phyloP scores from a whole-genome alignment of 2,113 vertebrate genomes.

The Heptranchias perlo region DNA sequence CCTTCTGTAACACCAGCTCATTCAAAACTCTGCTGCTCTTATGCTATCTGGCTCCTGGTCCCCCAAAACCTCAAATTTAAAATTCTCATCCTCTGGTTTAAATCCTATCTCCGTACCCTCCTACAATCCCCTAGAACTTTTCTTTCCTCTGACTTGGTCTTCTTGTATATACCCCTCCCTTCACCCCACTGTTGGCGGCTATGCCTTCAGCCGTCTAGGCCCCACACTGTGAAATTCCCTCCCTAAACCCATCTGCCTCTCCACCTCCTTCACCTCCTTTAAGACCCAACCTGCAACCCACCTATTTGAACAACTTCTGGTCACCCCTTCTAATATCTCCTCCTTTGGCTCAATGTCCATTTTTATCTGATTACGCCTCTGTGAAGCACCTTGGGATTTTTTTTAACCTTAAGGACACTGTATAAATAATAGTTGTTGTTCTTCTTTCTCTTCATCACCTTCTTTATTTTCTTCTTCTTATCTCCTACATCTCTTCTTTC shows the following conservation, averaged over 20 bases:
- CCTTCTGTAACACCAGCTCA: not conserved
- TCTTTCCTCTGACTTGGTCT: not conserved
- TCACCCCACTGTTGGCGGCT: not conserved
- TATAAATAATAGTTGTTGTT: not conserved
- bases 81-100: not conserved
- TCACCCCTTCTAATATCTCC: not conserved
- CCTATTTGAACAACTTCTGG: not conserved
- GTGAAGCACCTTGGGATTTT: not conserved
- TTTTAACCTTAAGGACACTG: not conserved
- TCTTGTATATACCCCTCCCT: not conserved
- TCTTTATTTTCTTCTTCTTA: not conserved
- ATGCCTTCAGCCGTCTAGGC: not conserved
- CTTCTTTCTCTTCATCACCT: not conserved
- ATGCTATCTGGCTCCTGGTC: not conserved
- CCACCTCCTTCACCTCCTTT: not conserved
- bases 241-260: not conserved
- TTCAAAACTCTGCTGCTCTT: not conserved
- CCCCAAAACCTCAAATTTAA: not conserved
- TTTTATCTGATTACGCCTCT: not conserved
- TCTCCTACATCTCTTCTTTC: not conserved
- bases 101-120: not conserved
- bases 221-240: not conserved
- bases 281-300: not conserved
- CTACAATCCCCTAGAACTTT: not conserved
- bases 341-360: not conserved